Evolutionary conservation across 2,113 vertebrate genomes (phyloP).

Genomic region (Gallinago paraguaiae): DNA sequence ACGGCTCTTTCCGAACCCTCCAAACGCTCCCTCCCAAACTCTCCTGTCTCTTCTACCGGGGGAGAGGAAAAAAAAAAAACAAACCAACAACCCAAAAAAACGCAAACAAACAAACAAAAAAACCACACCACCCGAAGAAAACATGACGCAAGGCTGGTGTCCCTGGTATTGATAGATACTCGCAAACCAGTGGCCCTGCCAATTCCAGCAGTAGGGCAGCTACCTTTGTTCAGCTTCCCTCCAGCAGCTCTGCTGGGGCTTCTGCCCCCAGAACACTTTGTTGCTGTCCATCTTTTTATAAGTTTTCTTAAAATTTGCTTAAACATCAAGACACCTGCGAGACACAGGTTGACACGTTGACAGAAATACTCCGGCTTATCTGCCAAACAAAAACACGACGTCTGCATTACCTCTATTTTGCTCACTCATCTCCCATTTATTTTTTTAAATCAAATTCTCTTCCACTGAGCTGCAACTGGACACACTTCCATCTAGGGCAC

Average conservation of each 20-base stretch:
- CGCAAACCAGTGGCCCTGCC: not conserved
- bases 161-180: not conserved
- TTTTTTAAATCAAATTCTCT: not conserved
- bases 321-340: not conserved
- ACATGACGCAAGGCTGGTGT: constrained; percentile 34
- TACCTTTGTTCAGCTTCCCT: not conserved
- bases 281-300: not conserved
- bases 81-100: not conserved
- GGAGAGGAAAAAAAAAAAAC: not conserved
- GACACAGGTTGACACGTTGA: not conserved
- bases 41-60: not conserved
- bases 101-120: not conserved
- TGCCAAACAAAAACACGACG: not conserved
- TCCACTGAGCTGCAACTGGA: not conserved
- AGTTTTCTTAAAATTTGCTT: not conserved
- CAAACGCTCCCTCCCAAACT: constrained; percentile 15
- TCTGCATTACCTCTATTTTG: not conserved
- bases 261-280: not conserved
- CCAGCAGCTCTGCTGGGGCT: no score
- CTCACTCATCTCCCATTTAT: not conserved
- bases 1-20: constrained; percentile 10
- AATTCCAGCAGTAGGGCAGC: not conserved
- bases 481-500: not conserved
- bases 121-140: constrained; percentile 27
- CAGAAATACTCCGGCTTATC: not conserved